Base-by-base conservation (phyloP, 1,140 invertebrate species). In the Maniola jurtina region DNA sequence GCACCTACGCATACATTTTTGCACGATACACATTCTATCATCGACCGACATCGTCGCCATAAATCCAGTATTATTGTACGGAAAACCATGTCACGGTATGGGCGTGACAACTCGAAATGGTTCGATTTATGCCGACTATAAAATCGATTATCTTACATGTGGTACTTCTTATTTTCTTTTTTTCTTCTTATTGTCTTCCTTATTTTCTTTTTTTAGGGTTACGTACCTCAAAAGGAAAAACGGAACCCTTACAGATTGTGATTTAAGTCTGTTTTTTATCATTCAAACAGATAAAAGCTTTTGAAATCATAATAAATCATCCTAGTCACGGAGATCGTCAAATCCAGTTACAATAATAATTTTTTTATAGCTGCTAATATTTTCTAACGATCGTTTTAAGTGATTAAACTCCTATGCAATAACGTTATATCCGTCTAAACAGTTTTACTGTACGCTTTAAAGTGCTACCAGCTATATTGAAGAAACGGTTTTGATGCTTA, bases 1-100 rank as follows among this genome's bases (percentile, higher is more conserved):
- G 74, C 79, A 74, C 83, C 81, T 73, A 82, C 83, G 75, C 78
- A 73, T 15, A 40, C 66, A 80, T 83, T 83, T 83, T 85, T 83
- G 77, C 77, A 72, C 64, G 71, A 76, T 73, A 75, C 68, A 70
- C 55, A 73, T 76, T 72, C 76, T 84, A 79, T 82, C 78, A 64
- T 66, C 38, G 66, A 63, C 67, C 69, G 62, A 75, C 71, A 80
- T 78, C 76, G 68, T 63, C 25, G 74, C 68, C 75, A 79, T 83
- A 81, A 83, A 84, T 84, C 64, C 71, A 74, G 15, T 73, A 76
- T 80, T 80, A 80, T 77, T 76, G 74, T 77, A 66, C 61, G 63
- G 70, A 72, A 77, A 76, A 73, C 56, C 77, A 78, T 81, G 76
- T 80, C 74, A 81, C 60, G 60, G 48, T 62, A 66, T 73, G 68